Conservation (phyloP, 2,797 vertebrate species). For the Crenichthys baileyi region DNA sequence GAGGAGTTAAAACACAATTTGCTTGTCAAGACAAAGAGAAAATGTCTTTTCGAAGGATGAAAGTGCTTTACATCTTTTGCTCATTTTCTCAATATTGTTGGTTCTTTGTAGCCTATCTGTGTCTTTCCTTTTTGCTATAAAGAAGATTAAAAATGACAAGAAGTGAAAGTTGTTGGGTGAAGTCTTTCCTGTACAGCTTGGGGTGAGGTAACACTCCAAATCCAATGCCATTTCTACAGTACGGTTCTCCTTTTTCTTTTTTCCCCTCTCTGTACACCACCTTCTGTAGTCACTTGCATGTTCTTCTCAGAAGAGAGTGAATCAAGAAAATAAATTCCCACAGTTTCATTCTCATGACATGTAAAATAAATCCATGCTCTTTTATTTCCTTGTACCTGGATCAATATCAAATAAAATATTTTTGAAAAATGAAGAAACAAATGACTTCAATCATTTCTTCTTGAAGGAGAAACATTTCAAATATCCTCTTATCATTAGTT, state of each 20-base stretch:
- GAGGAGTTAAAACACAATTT: conserved; percentile 60
- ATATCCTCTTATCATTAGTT: not conserved
- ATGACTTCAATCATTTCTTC: conserved; percentile 44
- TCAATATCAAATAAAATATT: conserved; percentile 86
- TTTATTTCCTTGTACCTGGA: conserved; percentile 83
- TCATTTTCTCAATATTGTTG: conserved; percentile 78
- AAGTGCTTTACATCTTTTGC: conserved; percentile 74
- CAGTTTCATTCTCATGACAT: conserved; percentile 77
- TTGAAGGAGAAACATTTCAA: not conserved
- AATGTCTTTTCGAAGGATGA: conserved; percentile 71
- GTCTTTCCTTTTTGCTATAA: conserved; percentile 82
- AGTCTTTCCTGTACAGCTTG: conserved; percentile 76
- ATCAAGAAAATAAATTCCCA: conserved; percentile 74
- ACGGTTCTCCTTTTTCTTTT: conserved; percentile 42
- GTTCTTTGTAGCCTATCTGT: conserved; percentile 83
- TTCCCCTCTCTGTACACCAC: conserved; percentile 60
- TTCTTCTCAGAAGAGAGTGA: conserved; percentile 76
- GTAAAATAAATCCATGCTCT: conserved; percentile 79
- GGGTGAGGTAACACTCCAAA: conserved; percentile 47
- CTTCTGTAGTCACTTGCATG: conserved; percentile 81
- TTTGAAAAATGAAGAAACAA: conserved; percentile 79
- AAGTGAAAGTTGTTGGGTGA: conserved; percentile 76
- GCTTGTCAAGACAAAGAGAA: conserved; percentile 65
- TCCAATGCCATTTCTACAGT: conserved; percentile 69
- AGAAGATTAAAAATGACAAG: conserved; percentile 73